Evolutionary conservation across 2,888 invertebrate genomes (phyloP).

Genomic region (Chloroclysta siterata): DNA sequence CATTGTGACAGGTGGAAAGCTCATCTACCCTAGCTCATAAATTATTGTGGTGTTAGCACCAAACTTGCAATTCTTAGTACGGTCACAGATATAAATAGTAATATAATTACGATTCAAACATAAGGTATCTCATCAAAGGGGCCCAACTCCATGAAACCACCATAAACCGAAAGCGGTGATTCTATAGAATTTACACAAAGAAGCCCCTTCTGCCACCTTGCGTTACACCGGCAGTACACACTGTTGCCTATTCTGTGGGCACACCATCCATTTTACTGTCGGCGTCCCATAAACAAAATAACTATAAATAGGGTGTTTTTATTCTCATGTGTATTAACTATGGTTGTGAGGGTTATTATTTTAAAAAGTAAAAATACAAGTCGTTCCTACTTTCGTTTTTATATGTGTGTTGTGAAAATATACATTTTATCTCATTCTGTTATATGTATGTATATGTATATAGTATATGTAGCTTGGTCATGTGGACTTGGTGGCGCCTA

Average conservation of each 20-base stretch:
- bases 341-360: background rate
- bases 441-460: too few species aligned
- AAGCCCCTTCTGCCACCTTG: conserved; percentile 2
- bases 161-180: conserved; percentile 14
- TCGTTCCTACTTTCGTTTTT: background rate
- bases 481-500: too few species aligned
- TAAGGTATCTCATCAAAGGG: conserved; percentile 7
- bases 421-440: background rate
- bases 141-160: conserved; percentile 10
- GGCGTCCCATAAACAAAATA: conserved; percentile 15
- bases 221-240: conserved; percentile 1
- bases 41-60: too few species aligned
- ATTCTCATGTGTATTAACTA: conserved; percentile 17
- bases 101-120: background rate
- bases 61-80: too few species aligned
- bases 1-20: background rate
- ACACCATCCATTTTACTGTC: conserved; percentile 14
- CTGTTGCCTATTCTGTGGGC: conserved; percentile 6
- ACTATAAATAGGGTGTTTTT: conserved; percentile 25
- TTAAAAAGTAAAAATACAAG: background rate
- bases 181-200: conserved; percentile 20
- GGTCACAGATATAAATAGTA: background rate
- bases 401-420: background rate
- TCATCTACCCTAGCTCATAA: too few species aligned
- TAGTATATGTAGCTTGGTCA: too few species aligned